A percentile compares a stretch with the other conserved stretches of the same genome.
Evolutionary conservation across 2,113 vertebrate genomes (phyloP).

Genomic region (Python bivittatus): DNA sequence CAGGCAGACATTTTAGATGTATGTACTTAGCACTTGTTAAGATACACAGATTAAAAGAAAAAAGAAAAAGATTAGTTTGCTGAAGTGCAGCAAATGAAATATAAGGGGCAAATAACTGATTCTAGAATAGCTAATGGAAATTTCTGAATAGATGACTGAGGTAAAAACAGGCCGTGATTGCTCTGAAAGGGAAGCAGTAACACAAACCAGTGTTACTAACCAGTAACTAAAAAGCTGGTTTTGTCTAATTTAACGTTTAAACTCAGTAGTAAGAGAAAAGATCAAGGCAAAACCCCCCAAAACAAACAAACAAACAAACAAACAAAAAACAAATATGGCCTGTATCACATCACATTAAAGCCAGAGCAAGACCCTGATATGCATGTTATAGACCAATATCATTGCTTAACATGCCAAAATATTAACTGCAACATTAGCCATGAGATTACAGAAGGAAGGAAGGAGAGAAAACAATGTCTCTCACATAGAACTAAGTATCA

Average conservation of each 20-base stretch:
- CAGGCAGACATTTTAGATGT: not conserved
- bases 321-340: too few species aligned
- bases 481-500: too few species aligned
- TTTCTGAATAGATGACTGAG: not conserved
- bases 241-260: conserved; percentile 18
- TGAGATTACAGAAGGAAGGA: too few species aligned
- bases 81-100: conserved; percentile 20
- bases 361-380: too few species aligned
- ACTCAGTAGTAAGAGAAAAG: conserved; percentile 15
- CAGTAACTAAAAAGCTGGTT: conserved; percentile 10
- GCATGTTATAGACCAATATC: too few species aligned
- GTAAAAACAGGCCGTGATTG: not conserved
- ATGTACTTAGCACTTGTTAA: conserved; percentile 17
- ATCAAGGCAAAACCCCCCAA: not conserved
- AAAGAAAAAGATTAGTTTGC: conserved; percentile 27
- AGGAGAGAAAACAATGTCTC: too few species aligned
- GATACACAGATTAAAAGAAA: not conserved
- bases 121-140: not conserved
- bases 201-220: not conserved
- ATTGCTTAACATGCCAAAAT: too few species aligned
- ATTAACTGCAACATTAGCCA: too few species aligned
- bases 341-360: too few species aligned
- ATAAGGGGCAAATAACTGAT: conserved; percentile 11
- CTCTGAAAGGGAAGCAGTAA: conserved; percentile 23
- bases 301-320: too few species aligned